These are phyloP conservation scores for Porites rus DNA, from an alignment of 92 coral and sea anemone genomes.

Conservation along the genomic window DNA sequence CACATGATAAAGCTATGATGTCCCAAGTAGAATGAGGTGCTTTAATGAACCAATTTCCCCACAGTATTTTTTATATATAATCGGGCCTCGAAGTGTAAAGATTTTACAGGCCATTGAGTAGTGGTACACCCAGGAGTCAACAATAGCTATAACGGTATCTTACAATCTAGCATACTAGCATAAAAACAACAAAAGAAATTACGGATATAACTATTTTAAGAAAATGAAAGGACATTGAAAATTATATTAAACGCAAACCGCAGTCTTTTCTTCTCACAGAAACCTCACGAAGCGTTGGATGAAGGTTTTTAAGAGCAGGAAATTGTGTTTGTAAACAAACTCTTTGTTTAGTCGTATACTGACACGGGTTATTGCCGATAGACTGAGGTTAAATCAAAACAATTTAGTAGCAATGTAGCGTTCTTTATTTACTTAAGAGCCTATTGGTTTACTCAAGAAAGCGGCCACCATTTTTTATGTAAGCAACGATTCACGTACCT, in stretches of 20 bases:
- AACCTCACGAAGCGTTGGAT: background rate
- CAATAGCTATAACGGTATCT: background rate
- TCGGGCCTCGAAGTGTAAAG: no score
- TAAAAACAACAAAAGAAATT: no score
- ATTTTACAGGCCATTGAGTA: no score
- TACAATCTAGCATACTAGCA: background rate
- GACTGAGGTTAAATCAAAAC: constrained; percentile 44
- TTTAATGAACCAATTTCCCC: no score
- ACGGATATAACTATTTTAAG: background rate
- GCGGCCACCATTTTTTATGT: constrained; percentile 18
- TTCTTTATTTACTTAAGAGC: constrained; percentile 3
- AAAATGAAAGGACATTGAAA: background rate
- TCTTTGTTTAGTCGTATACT: constrained; percentile 30
- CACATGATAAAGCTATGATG: background rate
- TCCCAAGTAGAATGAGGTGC: background rate
- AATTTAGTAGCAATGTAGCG: constrained; percentile 15
- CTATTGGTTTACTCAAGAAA: constrained; percentile 12
- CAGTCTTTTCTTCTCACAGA: background rate
- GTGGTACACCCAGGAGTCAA: no score
- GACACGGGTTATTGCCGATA: constrained; percentile 42
- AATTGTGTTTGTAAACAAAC: constrained; percentile 43
- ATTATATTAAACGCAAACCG: background rate
- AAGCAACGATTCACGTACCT: constrained; percentile 18
- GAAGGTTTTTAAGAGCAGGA: constrained; percentile 28
- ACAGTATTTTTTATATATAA: no score